These are phyloP conservation scores for Cyrtorhinus lividipennis DNA, from an alignment of 1,140 invertebrate genomes.

Conservation along the genomic window DNA sequence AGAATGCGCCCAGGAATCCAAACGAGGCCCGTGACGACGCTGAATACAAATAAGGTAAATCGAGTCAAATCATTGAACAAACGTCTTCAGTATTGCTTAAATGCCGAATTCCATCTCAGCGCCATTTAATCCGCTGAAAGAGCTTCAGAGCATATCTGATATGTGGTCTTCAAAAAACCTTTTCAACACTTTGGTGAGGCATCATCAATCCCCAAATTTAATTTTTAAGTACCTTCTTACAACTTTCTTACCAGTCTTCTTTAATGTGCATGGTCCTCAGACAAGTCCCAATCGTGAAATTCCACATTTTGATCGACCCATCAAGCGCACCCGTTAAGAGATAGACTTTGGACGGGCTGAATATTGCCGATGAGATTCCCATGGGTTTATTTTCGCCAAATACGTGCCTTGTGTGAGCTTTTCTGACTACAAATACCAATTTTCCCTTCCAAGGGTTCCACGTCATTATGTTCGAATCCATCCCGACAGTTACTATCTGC, in stretches of 20 bases:
- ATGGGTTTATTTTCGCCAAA: slow-evolving; percentile 43
- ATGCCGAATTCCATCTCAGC: no score
- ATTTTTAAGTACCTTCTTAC: no score
- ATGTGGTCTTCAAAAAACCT: no score
- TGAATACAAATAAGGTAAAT: background rate
- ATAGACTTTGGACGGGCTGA: slow-evolving; percentile 50
- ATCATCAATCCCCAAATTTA: no score
- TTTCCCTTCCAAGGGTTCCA: slow-evolving; percentile 46
- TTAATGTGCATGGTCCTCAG: slow-evolving; percentile 45
- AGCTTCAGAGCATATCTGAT: no score
- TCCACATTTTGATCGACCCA: slow-evolving; percentile 51
- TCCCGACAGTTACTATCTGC: slow-evolving; percentile 42
- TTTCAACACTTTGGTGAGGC: no score
- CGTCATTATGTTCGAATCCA: slow-evolving; percentile 54
- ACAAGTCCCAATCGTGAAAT: slow-evolving; percentile 57
- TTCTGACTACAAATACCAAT: slow-evolving; percentile 42
- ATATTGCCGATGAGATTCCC: slow-evolving; percentile 60
- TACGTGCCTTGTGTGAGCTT: slow-evolving; percentile 43
- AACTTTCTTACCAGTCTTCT: slow-evolving; percentile 31
- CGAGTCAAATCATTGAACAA: background rate
- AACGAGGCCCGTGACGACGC: slow-evolving; percentile 27
- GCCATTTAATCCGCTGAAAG: no score
- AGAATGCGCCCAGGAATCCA: slow-evolving; percentile 38
- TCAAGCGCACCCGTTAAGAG: slow-evolving; percentile 50
- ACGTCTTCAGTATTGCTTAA: no score